phyloP scores from a whole-genome alignment of 2,797 vertebrate genomes.

The Macroramphosus scolopax region DNA sequence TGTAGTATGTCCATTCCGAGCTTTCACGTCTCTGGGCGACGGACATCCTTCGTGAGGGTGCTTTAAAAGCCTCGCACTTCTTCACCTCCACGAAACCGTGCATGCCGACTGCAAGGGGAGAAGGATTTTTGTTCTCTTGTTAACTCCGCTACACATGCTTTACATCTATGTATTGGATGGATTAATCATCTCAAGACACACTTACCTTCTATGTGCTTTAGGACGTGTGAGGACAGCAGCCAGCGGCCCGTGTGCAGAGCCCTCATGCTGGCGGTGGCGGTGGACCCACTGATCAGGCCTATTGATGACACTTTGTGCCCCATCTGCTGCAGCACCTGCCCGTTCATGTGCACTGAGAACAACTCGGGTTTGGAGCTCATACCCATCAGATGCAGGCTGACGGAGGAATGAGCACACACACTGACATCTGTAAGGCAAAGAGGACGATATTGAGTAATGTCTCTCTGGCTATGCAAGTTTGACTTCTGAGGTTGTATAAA shows the following conservation, averaged over 20 bases:
- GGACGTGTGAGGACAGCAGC: constrained; percentile 85
- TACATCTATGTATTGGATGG: too few species aligned
- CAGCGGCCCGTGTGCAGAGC: constrained; percentile 83
- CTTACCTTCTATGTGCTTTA: constrained; percentile 87
- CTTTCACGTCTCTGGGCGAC: constrained; percentile 72
- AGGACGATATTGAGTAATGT: constrained; percentile 1
- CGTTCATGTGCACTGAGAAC: constrained; percentile 93
- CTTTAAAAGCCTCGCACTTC: constrained; percentile 73
- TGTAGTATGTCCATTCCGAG: constrained; percentile 86
- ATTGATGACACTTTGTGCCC: constrained; percentile 84
- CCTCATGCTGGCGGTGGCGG: constrained; percentile 84
- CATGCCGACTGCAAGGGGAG: constrained; percentile 80
- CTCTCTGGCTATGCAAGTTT: too few species aligned
- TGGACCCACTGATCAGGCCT: constrained; percentile 83
- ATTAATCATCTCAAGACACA: too few species aligned
- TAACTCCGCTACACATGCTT: neutral
- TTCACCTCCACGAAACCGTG: constrained; percentile 81
- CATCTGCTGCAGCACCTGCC: constrained; percentile 85
- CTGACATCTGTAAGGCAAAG: constrained; percentile 74
- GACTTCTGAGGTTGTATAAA: too few species aligned
- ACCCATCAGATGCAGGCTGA: constrained; percentile 89
- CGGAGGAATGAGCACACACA: constrained; percentile 80
- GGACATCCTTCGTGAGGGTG: constrained; percentile 69
- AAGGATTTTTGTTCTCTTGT: neutral
- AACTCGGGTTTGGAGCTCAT: constrained; percentile 92